Base-by-base conservation (phyloP, 2,113 vertebrate genomes). In the Colistium nudipinnis region DNA sequence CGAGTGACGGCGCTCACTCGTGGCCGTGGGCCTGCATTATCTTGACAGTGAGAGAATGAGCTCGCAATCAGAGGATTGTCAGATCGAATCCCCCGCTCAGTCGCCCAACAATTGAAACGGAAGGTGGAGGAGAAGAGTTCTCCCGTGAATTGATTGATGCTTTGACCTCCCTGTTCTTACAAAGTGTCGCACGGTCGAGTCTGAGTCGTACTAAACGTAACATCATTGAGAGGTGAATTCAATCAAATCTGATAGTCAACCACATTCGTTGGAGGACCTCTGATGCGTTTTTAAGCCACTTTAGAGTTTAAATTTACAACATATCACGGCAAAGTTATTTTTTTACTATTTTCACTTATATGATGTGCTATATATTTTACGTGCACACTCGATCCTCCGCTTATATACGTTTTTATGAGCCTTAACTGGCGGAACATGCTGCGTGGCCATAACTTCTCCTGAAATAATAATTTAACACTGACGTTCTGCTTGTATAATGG, bases 41-140 rank as follows among this genome's bases (percentile, higher is more conserved):
- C 63, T 69, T 75, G 80, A 84, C 80, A 67, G 57, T 17, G 59
- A 63, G 67, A 62, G 62, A 80, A 83, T 65, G 70, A 80, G 75
- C 70, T 84, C 1, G 55, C 69, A 78, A 84, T 87, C 80, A 76
- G 56, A 67, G 25, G 79, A 67, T 70, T 76, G 67, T 87, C 81
- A 25, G 79, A 81, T 90, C 59, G 57, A 81, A 84, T 89, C 82
- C 74, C n/a, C 78, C 27, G 25, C 64, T 72, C 24, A 6, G 35
- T 48, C 36, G 31, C 22, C 4, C 9, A 77, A 71, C 74, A 77
- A 85, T 76, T 69, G 76, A 61, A 63, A 44, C 44, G 20, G 45
- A 85, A 83, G 75, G 80, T 78, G 81, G 28, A 82, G 65, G 81
- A 27, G 66, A 81, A 77, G 66, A 75, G 66, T 81, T 80, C 70